Conservation (phyloP, 2,888 invertebrate species). For the Therioaphis trifolii region DNA sequence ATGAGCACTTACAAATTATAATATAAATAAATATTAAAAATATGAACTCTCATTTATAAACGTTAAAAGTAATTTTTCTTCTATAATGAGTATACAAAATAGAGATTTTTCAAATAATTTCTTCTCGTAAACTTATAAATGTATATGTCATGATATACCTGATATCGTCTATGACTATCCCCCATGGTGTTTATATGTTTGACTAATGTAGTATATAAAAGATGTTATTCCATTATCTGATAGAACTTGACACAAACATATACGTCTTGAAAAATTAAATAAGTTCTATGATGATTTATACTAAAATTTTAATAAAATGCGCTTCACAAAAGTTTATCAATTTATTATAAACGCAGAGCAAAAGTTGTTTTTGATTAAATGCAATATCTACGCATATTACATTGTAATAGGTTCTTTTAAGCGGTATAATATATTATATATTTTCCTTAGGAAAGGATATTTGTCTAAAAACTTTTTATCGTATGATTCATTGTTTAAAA, state of each 20-base stretch:
- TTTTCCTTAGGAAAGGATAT: background rate
- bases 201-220: slow-evolving; percentile 2
- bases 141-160: slow-evolving; percentile 26
- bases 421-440: background rate
- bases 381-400: background rate
- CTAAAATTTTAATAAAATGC: slow-evolving; percentile 7
- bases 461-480: slow-evolving; percentile 17
- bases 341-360: slow-evolving; percentile 16
- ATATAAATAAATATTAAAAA: too few species aligned
- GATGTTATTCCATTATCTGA: slow-evolving; percentile 24
- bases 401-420: background rate
- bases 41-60: too few species aligned
- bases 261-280: slow-evolving; percentile 3
- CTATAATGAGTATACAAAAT: background rate
- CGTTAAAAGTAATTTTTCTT: background rate
- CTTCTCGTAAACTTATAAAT: slow-evolving; percentile 1
- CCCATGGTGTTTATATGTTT: slow-evolving; percentile 12
- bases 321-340: slow-evolving; percentile 34
- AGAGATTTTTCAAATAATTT: slow-evolving; percentile 15
- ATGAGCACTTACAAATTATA: too few species aligned
- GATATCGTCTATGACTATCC: slow-evolving; percentile 2
- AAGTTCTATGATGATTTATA: slow-evolving; percentile 23
- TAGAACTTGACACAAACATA: slow-evolving; percentile 38
- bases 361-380: slow-evolving; percentile 31
- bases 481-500: background rate